Conservation (phyloP, 2,888 invertebrate genomes). For the Gibbula magus region DNA sequence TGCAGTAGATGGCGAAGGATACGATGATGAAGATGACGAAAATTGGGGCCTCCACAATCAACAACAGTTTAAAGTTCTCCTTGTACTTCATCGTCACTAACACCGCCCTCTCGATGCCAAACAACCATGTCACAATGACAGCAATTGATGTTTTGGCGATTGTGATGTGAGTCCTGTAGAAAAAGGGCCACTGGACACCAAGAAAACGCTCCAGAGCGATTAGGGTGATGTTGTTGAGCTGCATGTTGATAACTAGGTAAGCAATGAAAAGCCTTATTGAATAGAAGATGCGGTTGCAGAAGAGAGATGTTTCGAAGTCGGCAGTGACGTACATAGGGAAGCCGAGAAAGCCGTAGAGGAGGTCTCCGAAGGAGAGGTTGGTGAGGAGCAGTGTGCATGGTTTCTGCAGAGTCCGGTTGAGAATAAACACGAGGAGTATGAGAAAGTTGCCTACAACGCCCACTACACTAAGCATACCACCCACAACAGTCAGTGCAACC, state of each 20-base stretch:
- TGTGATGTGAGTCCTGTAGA: neutral
- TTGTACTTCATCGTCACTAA: neutral
- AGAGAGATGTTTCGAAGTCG: neutral
- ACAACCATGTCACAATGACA: neutral
- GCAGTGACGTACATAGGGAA: neutral
- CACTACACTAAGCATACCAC: neutral
- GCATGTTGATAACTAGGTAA: neutral
- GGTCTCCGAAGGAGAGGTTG: neutral
- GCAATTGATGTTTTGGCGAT: neutral
- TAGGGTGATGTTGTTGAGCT: neutral
- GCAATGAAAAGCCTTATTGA: neutral
- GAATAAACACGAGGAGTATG: neutral
- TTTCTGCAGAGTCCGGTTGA: neutral
- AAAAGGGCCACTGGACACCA: neutral
- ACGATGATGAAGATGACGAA: neutral
- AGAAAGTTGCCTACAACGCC: neutral
- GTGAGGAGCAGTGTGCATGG: neutral
- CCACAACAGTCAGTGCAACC: neutral
- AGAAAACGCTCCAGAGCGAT: neutral
- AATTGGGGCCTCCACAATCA: neutral
- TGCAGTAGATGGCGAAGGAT: neutral
- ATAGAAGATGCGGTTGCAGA: neutral
- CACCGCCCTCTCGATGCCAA: neutral
- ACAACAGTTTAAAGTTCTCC: neutral
- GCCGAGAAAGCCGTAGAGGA: neutral